These are phyloP conservation scores for Peromyscus melanophrys DNA, from an alignment of 2,797 vertebrate genomes.

Conservation along the genomic window DNA sequence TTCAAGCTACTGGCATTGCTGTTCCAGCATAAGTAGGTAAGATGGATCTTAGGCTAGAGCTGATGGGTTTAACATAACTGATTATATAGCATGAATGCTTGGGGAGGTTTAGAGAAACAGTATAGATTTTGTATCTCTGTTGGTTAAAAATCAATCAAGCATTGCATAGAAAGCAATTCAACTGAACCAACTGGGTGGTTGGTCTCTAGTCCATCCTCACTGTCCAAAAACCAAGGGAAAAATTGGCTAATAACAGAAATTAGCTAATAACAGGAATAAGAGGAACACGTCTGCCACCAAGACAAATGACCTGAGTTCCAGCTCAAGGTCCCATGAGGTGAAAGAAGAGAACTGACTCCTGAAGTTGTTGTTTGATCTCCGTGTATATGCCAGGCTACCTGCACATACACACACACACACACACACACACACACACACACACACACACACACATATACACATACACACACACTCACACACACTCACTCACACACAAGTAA, in stretches of 20 bases:
- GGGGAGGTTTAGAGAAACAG: neutral
- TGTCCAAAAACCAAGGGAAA: neutral
- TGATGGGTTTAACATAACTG: neutral
- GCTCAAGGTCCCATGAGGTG: neutral
- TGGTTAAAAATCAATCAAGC: neutral
- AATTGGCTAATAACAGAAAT: neutral
- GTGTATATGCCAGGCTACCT: neutral
- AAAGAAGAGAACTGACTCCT: neutral
- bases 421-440: too few species aligned
- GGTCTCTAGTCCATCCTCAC: neutral
- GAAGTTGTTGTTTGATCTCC: neutral
- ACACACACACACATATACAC: neutral
- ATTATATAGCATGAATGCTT: neutral
- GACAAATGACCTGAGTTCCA: neutral
- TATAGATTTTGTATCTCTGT: neutral
- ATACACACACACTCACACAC: too few species aligned
- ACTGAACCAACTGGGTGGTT: neutral
- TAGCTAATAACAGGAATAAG: neutral
- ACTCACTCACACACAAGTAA: neutral
- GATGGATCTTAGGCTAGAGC: too few species aligned
- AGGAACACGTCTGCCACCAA: neutral
- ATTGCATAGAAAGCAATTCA: neutral
- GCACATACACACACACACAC: too few species aligned
- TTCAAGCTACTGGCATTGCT: neutral
- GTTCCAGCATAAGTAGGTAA: neutral